Base-by-base conservation (phyloP, 2,797 vertebrate genomes). In the Denticeps clupeoides region DNA sequence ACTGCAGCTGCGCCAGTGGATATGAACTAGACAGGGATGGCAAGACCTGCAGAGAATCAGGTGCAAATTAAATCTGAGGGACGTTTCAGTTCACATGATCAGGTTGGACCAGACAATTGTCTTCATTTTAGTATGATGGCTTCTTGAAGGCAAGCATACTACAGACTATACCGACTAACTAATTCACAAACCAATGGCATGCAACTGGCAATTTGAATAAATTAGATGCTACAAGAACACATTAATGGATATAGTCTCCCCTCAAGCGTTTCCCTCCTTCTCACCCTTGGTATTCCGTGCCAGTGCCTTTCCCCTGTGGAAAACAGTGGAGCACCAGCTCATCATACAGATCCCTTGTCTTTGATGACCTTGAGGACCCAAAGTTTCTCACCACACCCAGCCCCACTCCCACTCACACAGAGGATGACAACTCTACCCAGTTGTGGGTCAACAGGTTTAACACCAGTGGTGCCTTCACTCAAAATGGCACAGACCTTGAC, bases 1-100 rank as follows among this genome's bases (percentile, higher is more conserved):
- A 27, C 28, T 89, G 89, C 37, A 80, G 81, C 71, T 91, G 89
- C 3, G 70, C 80, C 5, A 55, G 70, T 0, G 87, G 73, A 5
- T 90, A 80, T 51, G 15, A 21, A 3, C 72, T 90, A 47, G 79
- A 81, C 0, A 27, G 72, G 1, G 84, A 89, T 0, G 70, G 79
- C 18, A 74, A 53, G 47, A 65, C 57, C 25, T 89, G 87, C 12
- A 41, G 52, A 9, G 45, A 60, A 29, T 56, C 69, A 45, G 81
- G 89, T 89, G 73, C 25, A 18, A 6, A 37, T 12, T 11, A 3
- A 23, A 21, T 31, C 10, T 31, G 5, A 31, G 3, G n/a, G 4
- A 3, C 3, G 11, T 11, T 31, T 31, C 4, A 11, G 11, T 23
- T 24, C 4, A 7, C 24, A 23, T 23, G 24, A 23, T 5, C 5